Conservation (phyloP, 2,888 invertebrate genomes). For the Euzophera pinguis region DNA sequence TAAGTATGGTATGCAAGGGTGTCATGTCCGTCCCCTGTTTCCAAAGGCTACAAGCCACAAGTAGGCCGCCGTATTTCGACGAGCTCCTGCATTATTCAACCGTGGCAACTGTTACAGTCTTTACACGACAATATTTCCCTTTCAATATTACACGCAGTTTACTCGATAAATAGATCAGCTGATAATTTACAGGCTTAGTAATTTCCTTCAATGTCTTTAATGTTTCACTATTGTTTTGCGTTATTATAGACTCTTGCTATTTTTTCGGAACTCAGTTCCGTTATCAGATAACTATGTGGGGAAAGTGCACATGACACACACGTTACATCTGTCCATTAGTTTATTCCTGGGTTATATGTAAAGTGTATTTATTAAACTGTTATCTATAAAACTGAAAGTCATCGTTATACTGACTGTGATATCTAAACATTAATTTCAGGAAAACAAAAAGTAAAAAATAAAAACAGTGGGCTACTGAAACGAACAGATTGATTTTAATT, state of each 20-base stretch:
- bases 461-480: no score
- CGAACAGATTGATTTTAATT: no score
- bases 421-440: no score
- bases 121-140: slow-evolving; percentile 33
- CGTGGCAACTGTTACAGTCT: not conserved
- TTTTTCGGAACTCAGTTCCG: no score
- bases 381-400: no score
- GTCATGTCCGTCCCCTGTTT: not conserved
- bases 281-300: no score
- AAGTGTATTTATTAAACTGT: no score
- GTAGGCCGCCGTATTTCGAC: slow-evolving; percentile 13
- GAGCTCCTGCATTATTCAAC: slow-evolving; percentile 20
- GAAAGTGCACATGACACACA: no score
- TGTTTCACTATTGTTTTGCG: not conserved
- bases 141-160: slow-evolving; percentile 22
- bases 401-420: no score
- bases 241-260: not conserved
- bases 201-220: not conserved
- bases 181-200: slow-evolving; percentile 11
- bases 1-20: not conserved
- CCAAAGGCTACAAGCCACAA: not conserved
- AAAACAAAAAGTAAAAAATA: no score
- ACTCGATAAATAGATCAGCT: slow-evolving; percentile 1
- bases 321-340: no score
- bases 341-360: no score